Percentiles rank a stretch among this genome's conserved stretches.
phyloP scores from a whole-genome alignment of 2,888 invertebrate species.

The Eupithecia inturbata region DNA sequence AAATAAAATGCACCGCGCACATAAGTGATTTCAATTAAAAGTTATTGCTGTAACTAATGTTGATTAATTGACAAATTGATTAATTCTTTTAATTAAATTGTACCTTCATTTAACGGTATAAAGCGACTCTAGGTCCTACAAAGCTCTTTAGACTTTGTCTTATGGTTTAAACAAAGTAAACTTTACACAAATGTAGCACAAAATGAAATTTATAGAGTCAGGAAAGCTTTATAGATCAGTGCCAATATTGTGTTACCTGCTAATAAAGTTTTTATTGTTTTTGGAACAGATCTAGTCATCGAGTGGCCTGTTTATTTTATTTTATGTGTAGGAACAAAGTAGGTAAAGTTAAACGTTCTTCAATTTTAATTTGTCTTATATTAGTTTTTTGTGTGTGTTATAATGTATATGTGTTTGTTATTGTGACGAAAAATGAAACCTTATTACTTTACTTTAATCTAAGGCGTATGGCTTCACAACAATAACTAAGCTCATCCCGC shows the following conservation, averaged over 20 bases:
- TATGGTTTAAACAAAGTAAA: not conserved
- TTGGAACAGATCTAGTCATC: constrained; percentile 3
- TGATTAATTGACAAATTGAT: constrained; percentile 21
- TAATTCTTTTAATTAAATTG: constrained; percentile 12
- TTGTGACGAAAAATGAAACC: no score
- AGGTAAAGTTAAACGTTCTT: no score
- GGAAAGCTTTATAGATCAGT: not conserved
- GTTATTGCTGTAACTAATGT: constrained; percentile 19
- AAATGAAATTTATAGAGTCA: not conserved
- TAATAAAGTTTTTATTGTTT: not conserved
- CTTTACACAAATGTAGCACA: not conserved
- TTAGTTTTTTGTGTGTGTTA: no score
- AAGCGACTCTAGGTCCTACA: not conserved
- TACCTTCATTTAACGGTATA: not conserved
- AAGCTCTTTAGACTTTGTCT: not conserved
- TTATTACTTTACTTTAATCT: no score
- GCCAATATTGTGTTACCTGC: not conserved
- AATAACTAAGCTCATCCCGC: not conserved
- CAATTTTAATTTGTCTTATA: no score
- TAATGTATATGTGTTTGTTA: no score
- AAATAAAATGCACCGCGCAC: constrained; percentile 25
- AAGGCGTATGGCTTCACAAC: not conserved
- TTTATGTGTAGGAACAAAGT: not conserved
- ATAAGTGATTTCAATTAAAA: constrained; percentile 29
- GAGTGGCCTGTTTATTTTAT: not conserved